These are phyloP conservation scores for Laticauda colubrina DNA, from an alignment of 2,113 vertebrate species.

Conservation along the genomic window DNA sequence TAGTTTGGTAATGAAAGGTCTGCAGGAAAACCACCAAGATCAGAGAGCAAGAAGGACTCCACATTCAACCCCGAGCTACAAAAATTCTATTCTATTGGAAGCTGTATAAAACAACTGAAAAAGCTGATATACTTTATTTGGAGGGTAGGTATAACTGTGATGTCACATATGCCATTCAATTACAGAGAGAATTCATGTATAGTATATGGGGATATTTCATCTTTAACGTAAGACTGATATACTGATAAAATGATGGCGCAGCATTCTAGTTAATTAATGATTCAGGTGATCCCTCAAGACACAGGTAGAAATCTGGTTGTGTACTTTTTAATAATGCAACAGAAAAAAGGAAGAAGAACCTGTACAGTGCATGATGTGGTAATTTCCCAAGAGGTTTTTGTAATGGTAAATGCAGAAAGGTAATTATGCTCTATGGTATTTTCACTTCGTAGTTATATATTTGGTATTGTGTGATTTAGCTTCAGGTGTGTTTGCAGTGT, in stretches of 20 bases:
- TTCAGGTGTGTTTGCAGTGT: not conserved
- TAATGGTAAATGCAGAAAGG: not conserved
- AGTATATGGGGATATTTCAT: not conserved
- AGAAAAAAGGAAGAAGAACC: not conserved
- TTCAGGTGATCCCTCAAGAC: not conserved
- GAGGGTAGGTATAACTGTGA: not conserved
- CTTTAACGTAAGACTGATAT: not conserved
- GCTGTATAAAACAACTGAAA: not conserved
- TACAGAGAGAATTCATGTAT: not conserved
- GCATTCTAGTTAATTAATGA: not conserved
- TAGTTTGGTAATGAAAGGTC: not conserved
- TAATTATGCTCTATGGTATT: not conserved
- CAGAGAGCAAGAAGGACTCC: not conserved
- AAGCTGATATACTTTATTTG: not conserved
- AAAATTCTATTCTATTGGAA: not conserved
- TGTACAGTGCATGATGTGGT: not conserved
- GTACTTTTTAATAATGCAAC: not conserved
- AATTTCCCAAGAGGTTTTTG: not conserved
- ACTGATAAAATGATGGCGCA: not conserved
- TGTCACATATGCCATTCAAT: not conserved
- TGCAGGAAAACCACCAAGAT: not conserved
- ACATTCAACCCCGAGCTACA: not conserved
- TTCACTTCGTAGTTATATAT: not conserved
- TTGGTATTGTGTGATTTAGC: not conserved
- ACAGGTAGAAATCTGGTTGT: not conserved